Evolutionary conservation across 2,888 invertebrate species (phyloP).

Genomic region (Zonitis immaculata): DNA sequence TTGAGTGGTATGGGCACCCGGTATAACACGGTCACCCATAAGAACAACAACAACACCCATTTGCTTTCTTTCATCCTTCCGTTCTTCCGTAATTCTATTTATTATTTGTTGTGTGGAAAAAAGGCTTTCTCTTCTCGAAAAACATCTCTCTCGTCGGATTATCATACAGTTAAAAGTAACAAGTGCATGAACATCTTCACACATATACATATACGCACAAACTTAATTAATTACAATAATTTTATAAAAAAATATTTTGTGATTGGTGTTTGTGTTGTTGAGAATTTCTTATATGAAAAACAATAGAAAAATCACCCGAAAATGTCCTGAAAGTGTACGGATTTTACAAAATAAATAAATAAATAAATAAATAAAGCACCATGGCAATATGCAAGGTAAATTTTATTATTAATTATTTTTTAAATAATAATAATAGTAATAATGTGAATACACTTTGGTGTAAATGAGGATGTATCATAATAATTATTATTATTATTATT

Average conservation of each 20-base stretch:
- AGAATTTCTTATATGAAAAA: neutral
- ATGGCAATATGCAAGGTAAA: slow-evolving; percentile 29
- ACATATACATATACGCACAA: no score
- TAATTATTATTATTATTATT: slow-evolving; percentile 1
- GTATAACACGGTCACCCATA: slow-evolving; percentile 42
- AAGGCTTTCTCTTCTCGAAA: neutral
- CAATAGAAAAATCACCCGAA: neutral
- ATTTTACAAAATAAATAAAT: neutral
- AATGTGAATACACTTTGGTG: neutral
- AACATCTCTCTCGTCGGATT: no score
- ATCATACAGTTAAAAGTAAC: no score
- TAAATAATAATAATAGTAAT: neutral
- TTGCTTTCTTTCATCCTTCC: slow-evolving; percentile 32
- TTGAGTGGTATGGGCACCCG: slow-evolving; percentile 39
- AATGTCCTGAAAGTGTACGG: neutral
- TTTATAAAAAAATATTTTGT: no score
- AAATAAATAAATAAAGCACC: slow-evolving; percentile 13
- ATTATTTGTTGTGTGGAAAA: neutral
- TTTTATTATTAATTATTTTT: neutral
- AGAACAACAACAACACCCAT: no score
- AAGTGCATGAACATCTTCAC: no score
- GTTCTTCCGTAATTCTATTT: slow-evolving; percentile 10
- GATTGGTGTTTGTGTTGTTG: no score
- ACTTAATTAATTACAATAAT: no score
- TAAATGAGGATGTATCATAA: neutral